phyloP scores from a whole-genome alignment of 2,888 invertebrate species.

The Tenthredo livida region DNA sequence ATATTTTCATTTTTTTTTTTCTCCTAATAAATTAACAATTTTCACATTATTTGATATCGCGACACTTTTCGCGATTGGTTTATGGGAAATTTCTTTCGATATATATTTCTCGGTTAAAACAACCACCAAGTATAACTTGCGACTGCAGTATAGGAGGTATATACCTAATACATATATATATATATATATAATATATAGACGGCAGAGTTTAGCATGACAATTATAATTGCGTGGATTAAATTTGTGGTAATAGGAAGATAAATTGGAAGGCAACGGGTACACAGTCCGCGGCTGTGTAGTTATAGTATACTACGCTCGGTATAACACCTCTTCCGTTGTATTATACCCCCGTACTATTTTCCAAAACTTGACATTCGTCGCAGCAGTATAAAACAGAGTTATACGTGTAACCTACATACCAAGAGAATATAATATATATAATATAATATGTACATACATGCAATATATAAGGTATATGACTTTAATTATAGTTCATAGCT shows the following conservation, averaged over 20 bases:
- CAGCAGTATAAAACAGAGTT: background rate
- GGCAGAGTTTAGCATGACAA: background rate
- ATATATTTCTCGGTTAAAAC: background rate
- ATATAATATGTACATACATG: too few relatives aligned
- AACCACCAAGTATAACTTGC: background rate
- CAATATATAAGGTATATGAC: background rate
- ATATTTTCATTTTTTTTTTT: too few relatives aligned
- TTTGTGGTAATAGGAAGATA: conserved; percentile 24
- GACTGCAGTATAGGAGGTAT: background rate
- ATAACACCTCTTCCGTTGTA: background rate
- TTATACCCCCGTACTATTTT: conserved; percentile 2
- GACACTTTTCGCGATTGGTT: background rate
- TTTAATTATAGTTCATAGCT: conserved; percentile 21
- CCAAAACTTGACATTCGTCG: conserved; percentile 32
- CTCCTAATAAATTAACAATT: background rate
- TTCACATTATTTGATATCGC: background rate
- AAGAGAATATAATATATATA: background rate
- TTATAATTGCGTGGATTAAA: conserved; percentile 1
- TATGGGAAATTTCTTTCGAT: too few relatives aligned
- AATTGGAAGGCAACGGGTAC: background rate
- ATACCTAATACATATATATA: background rate
- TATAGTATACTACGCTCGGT: too few relatives aligned
- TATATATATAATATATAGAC: background rate
- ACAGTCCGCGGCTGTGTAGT: background rate
- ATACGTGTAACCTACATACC: conserved; percentile 11